phyloP scores from a whole-genome alignment of 2,113 vertebrate genomes.

The Euleptes europaea region DNA sequence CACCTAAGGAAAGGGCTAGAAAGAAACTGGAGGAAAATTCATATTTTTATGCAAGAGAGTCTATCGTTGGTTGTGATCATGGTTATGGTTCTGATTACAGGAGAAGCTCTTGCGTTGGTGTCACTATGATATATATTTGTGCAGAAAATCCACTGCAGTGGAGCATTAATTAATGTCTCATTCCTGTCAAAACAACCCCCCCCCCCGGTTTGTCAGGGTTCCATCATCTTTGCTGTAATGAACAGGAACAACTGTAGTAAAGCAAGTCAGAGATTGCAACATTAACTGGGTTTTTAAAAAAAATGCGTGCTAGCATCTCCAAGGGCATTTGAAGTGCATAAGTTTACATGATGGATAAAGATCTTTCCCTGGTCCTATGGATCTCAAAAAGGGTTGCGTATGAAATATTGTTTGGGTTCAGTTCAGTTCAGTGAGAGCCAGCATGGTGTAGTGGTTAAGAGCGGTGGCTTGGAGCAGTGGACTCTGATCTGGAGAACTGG shows the following conservation, averaged over 20 bases:
- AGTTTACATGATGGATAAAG: conserved; percentile 37
- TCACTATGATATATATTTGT: conserved; percentile 14
- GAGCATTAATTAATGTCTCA: conserved; percentile 49
- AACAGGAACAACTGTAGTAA: conserved; percentile 49
- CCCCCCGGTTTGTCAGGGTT: not conserved
- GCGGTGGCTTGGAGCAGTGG: too few relatives aligned
- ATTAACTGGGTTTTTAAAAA: conserved; percentile 41
- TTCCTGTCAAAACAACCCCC: conserved; percentile 59
- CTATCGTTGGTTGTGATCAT: not conserved
- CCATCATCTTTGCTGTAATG: conserved; percentile 53
- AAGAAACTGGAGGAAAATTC: not conserved
- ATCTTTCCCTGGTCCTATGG: not conserved
- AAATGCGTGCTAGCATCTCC: conserved; percentile 45
- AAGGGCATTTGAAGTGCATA: conserved; percentile 39
- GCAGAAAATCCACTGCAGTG: conserved; percentile 21
- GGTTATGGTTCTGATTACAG: not conserved
- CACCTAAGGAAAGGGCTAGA: not conserved
- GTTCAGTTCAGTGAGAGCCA: too few relatives aligned
- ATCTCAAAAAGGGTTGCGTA: not conserved
- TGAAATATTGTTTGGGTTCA: too few relatives aligned
- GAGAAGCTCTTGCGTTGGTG: not conserved
- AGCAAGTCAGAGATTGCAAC: conserved; percentile 49
- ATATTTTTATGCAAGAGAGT: not conserved
- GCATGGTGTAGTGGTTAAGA: too few relatives aligned
- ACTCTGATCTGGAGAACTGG: too few relatives aligned